Evolutionary conservation across 1,140 invertebrate species (phyloP), one percentile per base, ranked within the genome.

Genomic region (Conus ventricosus): DNA sequence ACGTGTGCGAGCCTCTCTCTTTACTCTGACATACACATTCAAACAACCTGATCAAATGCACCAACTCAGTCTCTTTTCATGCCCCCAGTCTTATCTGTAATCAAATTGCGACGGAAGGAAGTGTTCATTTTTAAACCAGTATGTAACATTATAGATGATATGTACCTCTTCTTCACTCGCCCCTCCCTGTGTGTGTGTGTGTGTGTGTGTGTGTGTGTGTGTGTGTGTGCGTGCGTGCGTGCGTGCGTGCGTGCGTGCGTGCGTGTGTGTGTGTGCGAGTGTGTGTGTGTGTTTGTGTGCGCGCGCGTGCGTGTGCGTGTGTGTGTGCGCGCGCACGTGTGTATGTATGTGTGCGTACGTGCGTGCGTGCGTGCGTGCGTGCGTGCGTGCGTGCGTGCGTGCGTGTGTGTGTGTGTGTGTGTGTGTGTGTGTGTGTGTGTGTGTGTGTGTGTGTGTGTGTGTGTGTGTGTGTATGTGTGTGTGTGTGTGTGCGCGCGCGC

Each of bases 221-320:
- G 87, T 83, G 54, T 83, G 87, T 88, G 87, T 84, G 87, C 67
- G 87, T 84, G 87, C 67, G 87, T 84, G 87, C 84, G 60, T 84
- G 87, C 67, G 87, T 84, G 87, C 84, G 80, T 84, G 87, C 84
- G 80, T 84, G 87, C 67, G 87, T 88, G 87, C 84, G 87, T 88
- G 87, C 84, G 60, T 84, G 87, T 88, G 87, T 84, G 87, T 88
- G 87, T 84, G 87, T 88, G 87, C 84, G 87, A 71, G 87, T 88
- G 87, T 83, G 78, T 57, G 80, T 88, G 87, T 88, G 87, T 88
- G 87, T 88, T 81, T 88, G 87, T 88, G 87, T 88, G 87, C 84
- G 87, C 84, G 87, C 84, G 87, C 84, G 87, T 88, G 80, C 84
- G 87, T 88, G 87, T 88, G 80, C 84, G 87, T 88, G 87, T 88